Conservation (phyloP, 2,888 invertebrate species). For the Sceliomorpha sp. region DNA sequence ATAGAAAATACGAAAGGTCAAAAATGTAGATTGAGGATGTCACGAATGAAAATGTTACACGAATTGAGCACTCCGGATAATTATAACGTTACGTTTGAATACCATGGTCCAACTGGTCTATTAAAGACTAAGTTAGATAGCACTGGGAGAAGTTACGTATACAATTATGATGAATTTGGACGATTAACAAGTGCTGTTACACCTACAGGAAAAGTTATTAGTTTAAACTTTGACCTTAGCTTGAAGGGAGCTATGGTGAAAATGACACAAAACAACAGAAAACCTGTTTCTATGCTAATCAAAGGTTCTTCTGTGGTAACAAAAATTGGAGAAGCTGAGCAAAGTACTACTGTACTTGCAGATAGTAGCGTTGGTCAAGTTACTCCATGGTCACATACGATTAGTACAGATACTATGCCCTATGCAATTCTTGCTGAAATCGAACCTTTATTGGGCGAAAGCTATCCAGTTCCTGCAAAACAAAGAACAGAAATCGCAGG, state of each 20-base stretch:
- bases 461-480: slow-evolving; percentile 94
- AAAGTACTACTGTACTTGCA: slow-evolving; percentile 88
- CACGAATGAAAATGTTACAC: slow-evolving; percentile 94
- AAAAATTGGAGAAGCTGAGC: slow-evolving; percentile 90
- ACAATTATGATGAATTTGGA: slow-evolving; percentile 97
- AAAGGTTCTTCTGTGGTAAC: slow-evolving; percentile 93
- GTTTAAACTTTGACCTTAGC: slow-evolving; percentile 93
- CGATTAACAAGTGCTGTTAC: slow-evolving; percentile 94
- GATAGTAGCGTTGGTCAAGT: slow-evolving; percentile 91
- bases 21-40: slow-evolving; percentile 94
- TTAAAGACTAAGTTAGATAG: slow-evolving; percentile 94
- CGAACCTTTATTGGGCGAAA: slow-evolving; percentile 92
- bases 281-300: slow-evolving; percentile 91
- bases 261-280: slow-evolving; percentile 90
- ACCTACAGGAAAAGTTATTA: slow-evolving; percentile 96
- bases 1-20: slow-evolving; percentile 97
- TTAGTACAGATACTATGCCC: slow-evolving; percentile 94
- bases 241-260: slow-evolving; percentile 94
- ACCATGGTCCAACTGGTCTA: slow-evolving; percentile 93
- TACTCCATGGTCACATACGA: slow-evolving; percentile 92
- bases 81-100: slow-evolving; percentile 96
- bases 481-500: slow-evolving; percentile 94
- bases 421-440: slow-evolving; percentile 94
- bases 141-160: slow-evolving; percentile 94
- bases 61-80: slow-evolving; percentile 95